Evolutionary conservation across 2,888 invertebrate genomes (phyloP).

Genomic region (Noctua pronuba): DNA sequence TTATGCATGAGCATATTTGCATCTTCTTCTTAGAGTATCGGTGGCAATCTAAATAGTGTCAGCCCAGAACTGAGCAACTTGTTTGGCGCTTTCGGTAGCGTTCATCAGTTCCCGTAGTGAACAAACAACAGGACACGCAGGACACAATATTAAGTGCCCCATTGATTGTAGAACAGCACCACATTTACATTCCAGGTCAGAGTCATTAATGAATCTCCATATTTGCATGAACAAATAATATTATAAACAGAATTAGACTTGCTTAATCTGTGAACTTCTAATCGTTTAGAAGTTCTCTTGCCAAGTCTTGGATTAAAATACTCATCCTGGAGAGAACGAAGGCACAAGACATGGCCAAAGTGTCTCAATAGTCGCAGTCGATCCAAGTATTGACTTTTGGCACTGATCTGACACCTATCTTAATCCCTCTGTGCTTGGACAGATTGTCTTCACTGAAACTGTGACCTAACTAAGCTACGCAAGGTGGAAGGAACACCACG

Average conservation of each 20-base stretch:
- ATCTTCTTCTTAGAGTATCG: too few relatives aligned
- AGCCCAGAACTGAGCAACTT: too few relatives aligned
- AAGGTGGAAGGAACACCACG: neutral
- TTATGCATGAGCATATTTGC: too few relatives aligned
- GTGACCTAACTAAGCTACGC: neutral
- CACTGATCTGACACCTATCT: neutral
- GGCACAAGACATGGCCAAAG: slow-evolving; percentile 14
- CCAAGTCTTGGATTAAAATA: slow-evolving; percentile 20
- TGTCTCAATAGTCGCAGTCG: neutral
- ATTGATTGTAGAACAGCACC: too few relatives aligned
- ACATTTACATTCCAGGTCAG: too few relatives aligned
- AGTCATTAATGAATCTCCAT: neutral
- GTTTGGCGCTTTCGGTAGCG: too few relatives aligned
- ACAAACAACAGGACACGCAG: too few relatives aligned
- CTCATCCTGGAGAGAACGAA: neutral
- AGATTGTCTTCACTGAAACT: neutral
- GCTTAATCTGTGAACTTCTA: neutral
- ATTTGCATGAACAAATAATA: neutral
- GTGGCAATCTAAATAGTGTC: too few relatives aligned
- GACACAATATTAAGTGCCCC: too few relatives aligned
- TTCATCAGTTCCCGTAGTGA: too few relatives aligned
- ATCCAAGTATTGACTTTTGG: slow-evolving; percentile 16
- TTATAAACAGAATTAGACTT: neutral
- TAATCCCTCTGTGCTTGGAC: neutral
- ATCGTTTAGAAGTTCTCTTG: slow-evolving; percentile 4